phyloP scores from a whole-genome alignment of 2,888 invertebrate genomes.

The Quadroppia sp. region DNA sequence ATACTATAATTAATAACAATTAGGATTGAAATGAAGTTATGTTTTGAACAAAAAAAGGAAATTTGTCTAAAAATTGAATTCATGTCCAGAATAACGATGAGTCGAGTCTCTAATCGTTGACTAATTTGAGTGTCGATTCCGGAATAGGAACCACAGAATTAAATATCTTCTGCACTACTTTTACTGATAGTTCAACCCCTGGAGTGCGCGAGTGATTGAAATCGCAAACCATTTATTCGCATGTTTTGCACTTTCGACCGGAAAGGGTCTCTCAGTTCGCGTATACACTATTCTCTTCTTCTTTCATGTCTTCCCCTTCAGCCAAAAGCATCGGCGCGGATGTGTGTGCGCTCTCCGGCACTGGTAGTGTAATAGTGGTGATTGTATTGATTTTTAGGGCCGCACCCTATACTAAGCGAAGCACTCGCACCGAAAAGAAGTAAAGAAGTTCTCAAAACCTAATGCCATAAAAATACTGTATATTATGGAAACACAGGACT shows the following conservation, averaged over 20 bases:
- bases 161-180: no score
- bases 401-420: slow-evolving; percentile 31
- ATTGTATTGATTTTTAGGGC: slow-evolving; percentile 33
- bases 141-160: no score
- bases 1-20: no score
- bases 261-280: slow-evolving; percentile 29
- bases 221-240: background rate
- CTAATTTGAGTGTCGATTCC: no score
- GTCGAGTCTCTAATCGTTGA: no score
- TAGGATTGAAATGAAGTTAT: no score
- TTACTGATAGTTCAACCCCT: background rate
- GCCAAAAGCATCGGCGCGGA: background rate
- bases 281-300: background rate
- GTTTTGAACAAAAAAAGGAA: no score
- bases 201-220: slow-evolving; percentile 22
- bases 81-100: no score
- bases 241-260: background rate
- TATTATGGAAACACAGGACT: background rate
- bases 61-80: no score
- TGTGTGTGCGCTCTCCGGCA: slow-evolving; percentile 21
- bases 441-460: background rate
- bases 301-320: background rate
- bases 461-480: background rate
- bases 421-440: background rate
- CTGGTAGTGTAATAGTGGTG: background rate